phyloP scores from a whole-genome alignment of 2,888 invertebrate genomes.

The Drosophila villosipedis region DNA sequence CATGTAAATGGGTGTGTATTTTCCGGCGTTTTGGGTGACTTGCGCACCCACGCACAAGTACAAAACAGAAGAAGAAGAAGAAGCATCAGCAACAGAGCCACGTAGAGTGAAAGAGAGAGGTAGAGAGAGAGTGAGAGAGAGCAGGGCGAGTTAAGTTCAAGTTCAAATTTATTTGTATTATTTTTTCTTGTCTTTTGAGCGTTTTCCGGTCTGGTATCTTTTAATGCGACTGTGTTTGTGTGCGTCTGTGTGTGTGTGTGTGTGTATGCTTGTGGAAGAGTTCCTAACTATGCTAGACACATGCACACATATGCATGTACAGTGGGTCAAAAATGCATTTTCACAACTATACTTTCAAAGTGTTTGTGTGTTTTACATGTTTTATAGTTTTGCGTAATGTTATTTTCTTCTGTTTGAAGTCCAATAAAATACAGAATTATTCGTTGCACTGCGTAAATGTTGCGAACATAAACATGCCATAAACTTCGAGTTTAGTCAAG shows the following conservation, averaged over 20 bases:
- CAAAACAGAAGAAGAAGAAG: not conserved
- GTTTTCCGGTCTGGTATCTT: slow-evolving; percentile 60
- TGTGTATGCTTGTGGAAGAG: slow-evolving; percentile 9
- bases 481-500: not conserved
- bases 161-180: slow-evolving; percentile 76
- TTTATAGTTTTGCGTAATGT: not conserved
- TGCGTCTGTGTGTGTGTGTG: not conserved
- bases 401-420: not conserved
- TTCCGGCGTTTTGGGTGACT: slow-evolving; percentile 41
- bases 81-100: not conserved
- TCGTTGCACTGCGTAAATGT: not conserved
- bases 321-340: not conserved
- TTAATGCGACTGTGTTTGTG: slow-evolving; percentile 10
- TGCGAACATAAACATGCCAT: not conserved
- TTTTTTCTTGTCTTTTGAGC: slow-evolving; percentile 37
- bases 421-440: not conserved
- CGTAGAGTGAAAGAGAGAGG: not conserved
- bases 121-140: slow-evolving; percentile 5
- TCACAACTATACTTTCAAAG: not conserved
- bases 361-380: not conserved
- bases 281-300: slow-evolving; percentile 10
- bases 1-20: slow-evolving; percentile 56
- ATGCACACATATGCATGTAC: not conserved
- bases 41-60: slow-evolving; percentile 33
- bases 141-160: slow-evolving; percentile 72